A percentile compares a stretch with the other conserved stretches of the same genome.
Evolutionary conservation across 2,797 vertebrate genomes (phyloP).

Genomic region (Myotis pilosus): DNA sequence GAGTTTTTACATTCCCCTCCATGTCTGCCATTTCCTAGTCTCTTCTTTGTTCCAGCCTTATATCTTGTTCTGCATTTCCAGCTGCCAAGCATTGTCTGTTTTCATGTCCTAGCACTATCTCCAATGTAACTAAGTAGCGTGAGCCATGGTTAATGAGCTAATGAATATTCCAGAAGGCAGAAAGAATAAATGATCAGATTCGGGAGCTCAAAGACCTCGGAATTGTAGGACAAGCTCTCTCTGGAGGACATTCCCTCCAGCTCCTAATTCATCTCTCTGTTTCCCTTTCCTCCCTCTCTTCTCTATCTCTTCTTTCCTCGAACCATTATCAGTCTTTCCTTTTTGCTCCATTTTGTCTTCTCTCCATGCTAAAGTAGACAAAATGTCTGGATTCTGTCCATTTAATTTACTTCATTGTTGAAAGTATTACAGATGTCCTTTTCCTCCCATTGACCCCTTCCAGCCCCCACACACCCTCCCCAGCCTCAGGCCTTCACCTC

Average conservation of each 20-base stretch:
- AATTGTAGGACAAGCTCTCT: not conserved
- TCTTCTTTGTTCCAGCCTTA: not conserved
- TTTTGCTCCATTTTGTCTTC: not conserved
- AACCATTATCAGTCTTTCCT: not conserved
- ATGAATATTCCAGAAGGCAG: slow-evolving; percentile 12
- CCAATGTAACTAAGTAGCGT: not conserved
- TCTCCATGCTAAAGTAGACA: not conserved
- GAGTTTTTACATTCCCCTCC: not conserved
- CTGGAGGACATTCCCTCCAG: not conserved
- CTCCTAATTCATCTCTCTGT: not conserved
- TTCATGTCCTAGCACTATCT: not conserved
- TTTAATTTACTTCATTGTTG: not conserved
- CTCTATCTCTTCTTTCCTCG: not conserved
- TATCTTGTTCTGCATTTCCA: not conserved
- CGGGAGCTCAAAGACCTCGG: not conserved
- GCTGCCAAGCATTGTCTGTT: not conserved
- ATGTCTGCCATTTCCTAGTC: not conserved
- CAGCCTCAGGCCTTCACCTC: too few relatives aligned
- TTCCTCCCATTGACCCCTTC: too few relatives aligned
- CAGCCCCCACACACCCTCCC: too few relatives aligned
- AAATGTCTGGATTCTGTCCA: not conserved
- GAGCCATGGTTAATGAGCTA: not conserved
- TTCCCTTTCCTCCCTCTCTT: not conserved
- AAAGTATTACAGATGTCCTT: too few relatives aligned
- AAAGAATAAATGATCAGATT: not conserved